These are phyloP conservation scores for Eristalis tenax DNA, from an alignment of 2,888 invertebrate genomes.

Conservation along the genomic window DNA sequence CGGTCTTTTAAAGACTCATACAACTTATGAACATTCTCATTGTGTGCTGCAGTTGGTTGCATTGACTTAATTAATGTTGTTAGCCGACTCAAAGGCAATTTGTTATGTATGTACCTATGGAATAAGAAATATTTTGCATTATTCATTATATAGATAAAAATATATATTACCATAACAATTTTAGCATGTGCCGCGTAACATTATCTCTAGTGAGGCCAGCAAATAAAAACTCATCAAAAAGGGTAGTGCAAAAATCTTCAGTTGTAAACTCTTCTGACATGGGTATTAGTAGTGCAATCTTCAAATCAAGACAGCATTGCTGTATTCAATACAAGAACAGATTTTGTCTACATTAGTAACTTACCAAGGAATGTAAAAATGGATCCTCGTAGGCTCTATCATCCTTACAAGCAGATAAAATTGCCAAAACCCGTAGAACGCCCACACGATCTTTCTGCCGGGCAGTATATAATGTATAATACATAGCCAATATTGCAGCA, in stretches of 20 bases:
- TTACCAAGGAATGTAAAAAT: constrained; percentile 93
- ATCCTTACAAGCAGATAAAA: constrained; percentile 93
- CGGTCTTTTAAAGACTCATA: constrained; percentile 91
- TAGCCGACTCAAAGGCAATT: constrained; percentile 88
- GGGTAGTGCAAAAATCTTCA: constrained; percentile 96
- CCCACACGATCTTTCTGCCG: constrained; percentile 91
- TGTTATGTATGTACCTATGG: constrained; percentile 91
- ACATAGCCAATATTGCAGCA: constrained; percentile 96
- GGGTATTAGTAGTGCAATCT: constrained; percentile 88
- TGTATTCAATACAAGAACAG: background rate
- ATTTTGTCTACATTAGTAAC: background rate
- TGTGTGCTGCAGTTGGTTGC: constrained; percentile 88
- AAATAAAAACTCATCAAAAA: constrained; percentile 97
- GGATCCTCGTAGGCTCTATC: constrained; percentile 97
- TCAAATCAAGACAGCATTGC: constrained; percentile 8
- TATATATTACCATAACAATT: constrained; percentile 89
- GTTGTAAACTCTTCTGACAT: constrained; percentile 96
- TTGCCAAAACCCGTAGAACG: constrained; percentile 92
- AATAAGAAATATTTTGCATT: background rate
- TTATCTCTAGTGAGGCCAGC: constrained; percentile 94
- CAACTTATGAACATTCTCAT: constrained; percentile 90
- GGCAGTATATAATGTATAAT: constrained; percentile 94
- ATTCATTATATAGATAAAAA: background rate
- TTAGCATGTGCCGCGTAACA: constrained; percentile 94
- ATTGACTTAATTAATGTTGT: constrained; percentile 86